These are phyloP conservation scores for Hippoglossus hippoglossus DNA, from an alignment of 2,797 vertebrate species.

Conservation along the genomic window DNA sequence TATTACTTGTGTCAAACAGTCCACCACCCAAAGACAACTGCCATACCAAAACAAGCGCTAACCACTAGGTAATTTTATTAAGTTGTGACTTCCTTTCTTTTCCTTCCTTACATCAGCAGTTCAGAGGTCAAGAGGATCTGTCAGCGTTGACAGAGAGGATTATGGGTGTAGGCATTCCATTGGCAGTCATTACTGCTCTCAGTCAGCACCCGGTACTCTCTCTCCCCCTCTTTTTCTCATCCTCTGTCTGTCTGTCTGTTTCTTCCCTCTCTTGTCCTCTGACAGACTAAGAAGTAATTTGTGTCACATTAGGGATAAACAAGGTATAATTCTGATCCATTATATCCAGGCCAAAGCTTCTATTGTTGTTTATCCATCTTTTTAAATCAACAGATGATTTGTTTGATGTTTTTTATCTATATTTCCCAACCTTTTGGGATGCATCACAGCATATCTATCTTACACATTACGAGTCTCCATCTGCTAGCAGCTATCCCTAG, in stretches of 20 bases:
- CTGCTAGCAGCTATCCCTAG: slow-evolving; percentile 39
- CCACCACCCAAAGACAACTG: slow-evolving; percentile 39
- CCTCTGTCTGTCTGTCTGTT: slow-evolving; percentile 71
- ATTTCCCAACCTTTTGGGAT: neutral
- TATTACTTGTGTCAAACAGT: slow-evolving; percentile 15
- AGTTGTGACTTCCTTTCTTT: slow-evolving; percentile 84
- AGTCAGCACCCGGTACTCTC: slow-evolving; percentile 79
- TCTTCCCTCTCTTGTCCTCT: slow-evolving; percentile 78
- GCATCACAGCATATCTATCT: neutral
- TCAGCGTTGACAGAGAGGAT: slow-evolving; percentile 85
- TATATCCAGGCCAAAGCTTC: slow-evolving; percentile 69
- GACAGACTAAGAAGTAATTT: slow-evolving; percentile 87
- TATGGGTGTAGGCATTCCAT: slow-evolving; percentile 87
- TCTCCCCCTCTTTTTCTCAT: slow-evolving; percentile 69
- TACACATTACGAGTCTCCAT: slow-evolving; percentile 19
- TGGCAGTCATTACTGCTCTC: slow-evolving; percentile 84
- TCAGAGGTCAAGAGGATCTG: slow-evolving; percentile 89
- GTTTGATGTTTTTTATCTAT: slow-evolving; percentile 7
- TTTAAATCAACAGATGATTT: slow-evolving; percentile 32
- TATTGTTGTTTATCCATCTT: slow-evolving; percentile 42
- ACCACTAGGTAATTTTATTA: slow-evolving; percentile 78
- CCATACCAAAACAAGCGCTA: slow-evolving; percentile 61
- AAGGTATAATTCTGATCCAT: slow-evolving; percentile 64
- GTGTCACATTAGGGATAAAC: slow-evolving; percentile 85
- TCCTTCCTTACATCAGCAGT: slow-evolving; percentile 75